A percentile compares a stretch with the other conserved stretches of the same genome.
Evolutionary conservation across 2,113 vertebrate genomes (phyloP).

Genomic region (Ochotona curzoniae): DNA sequence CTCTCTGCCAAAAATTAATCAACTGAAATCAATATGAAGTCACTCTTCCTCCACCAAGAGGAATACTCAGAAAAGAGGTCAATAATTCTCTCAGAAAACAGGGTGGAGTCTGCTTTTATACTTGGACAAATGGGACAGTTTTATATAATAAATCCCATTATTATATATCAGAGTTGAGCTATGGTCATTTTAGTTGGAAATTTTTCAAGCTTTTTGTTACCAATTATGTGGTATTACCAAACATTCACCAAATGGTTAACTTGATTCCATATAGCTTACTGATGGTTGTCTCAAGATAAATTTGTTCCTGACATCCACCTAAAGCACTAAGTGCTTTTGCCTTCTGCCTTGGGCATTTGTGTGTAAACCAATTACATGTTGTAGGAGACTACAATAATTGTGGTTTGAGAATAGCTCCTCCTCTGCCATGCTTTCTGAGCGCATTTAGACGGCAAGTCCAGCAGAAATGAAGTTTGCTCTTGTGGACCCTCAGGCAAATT

Average conservation of each 20-base stretch:
- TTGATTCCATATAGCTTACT: conserved; percentile 30
- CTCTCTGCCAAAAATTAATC: conserved; percentile 13
- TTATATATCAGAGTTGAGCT: background rate
- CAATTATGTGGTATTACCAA: conserved; percentile 2
- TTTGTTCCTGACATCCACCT: conserved; percentile 23
- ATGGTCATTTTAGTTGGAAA: background rate
- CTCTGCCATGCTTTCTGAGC: conserved; percentile 57
- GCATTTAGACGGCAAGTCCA: conserved; percentile 48
- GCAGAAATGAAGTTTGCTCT: conserved; percentile 62
- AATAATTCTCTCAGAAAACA: conserved; percentile 41
- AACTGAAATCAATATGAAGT: background rate
- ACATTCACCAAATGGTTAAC: background rate
- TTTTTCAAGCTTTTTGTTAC: conserved; percentile 23
- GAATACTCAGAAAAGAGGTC: background rate
- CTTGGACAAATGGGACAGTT: background rate
- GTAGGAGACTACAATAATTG: conserved; percentile 54
- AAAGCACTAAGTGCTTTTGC: conserved; percentile 54
- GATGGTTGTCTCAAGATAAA: conserved; percentile 29
- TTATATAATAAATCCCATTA: background rate
- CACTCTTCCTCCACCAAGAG: background rate
- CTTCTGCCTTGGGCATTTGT: conserved; percentile 18
- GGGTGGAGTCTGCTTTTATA: background rate
- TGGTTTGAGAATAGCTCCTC: conserved; percentile 38
- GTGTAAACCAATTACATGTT: conserved; percentile 53
- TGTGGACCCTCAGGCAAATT: conserved; percentile 12